Evolutionary conservation across 2,113 vertebrate genomes (phyloP), one percentile per base, ranked within the genome.

Genomic region (Eretmochelys imbricata): DNA sequence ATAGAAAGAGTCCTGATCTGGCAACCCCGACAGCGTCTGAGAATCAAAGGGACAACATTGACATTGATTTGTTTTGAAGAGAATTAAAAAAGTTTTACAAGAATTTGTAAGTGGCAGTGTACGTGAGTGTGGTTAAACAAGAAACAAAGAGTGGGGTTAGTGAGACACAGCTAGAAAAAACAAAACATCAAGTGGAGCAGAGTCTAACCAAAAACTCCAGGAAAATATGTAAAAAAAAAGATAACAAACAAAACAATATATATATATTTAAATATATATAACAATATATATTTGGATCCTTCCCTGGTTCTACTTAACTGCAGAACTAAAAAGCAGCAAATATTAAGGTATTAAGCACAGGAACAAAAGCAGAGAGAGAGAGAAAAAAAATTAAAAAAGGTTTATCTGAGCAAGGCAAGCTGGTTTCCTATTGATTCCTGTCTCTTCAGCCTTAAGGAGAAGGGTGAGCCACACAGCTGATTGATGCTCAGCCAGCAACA

Each of bases 1-100:
- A 14, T 99, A 99, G 98, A 99, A 99, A 24, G 99, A 98, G 97
- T 99, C 99, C 97, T 99, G 99, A 96, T 99, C 99, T 95, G 99
- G 98, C 95, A 99, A 98, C 53, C 99, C 99, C 5, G 98, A 99
- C 95, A 99, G 98, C 0, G 99, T 99, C 99, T 99, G 96, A 78
- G 84, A 94, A 91, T 96, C 94, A 97, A 97, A 98, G 97, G 81
- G 96, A 96, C 96, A 97, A 88, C 53, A 91, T 87, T 96, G 94
- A 96, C 94, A 94, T 94, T 79, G 87, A 87, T 94, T 96, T 97
- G 84, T 95, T 97, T 90, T 94, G 91, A 97, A 96, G 91, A 88
- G 59, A 95, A 93, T 95, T 95, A 96, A 93, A 93, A 96, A 96
- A 62, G 20, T 46, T 82, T 90, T 93, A 96, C 93, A 93, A 84